Base-by-base conservation (phyloP, 2,113 vertebrate genomes). In the Aptenodytes forsteri region DNA sequence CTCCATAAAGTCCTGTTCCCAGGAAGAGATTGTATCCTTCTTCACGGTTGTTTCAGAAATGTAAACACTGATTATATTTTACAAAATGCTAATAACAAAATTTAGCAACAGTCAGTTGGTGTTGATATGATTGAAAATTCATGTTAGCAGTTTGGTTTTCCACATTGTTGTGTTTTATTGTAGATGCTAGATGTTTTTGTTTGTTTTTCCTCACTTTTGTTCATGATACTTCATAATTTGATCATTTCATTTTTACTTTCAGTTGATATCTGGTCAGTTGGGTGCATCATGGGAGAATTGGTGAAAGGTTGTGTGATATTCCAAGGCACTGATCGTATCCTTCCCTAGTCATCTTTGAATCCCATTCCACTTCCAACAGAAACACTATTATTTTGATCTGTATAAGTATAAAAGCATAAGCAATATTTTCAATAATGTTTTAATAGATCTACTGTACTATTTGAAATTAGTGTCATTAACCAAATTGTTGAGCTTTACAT, bases 231-330 rank as follows among this genome's bases (percentile, higher is more conserved):
- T 97, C 98, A 98, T 98, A 98, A 98, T 98, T 98, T 98, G 98
- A 93, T 98, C 98, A 98, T 98, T 98, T 98, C 98, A 98, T 95
- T 99, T 98, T 98, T 99, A 97, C 98, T 99, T 98, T 98, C 99
- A 99, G 99, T 99, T 98, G 99, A 99, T 99, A 99, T 99, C 99
- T 99, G 99, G 99, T 99, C 99, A 98, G 99, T 99, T 97, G 99
- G 99, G 96, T 99, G 99, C 98, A 99, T 99, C 98, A 99, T 99
- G 99, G 99, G 99, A 97, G 99, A 99, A 98, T 99, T 99, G 99
- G 99, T 99, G 97, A 99, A 99, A 98, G 99, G 99, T 98, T 98
- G 99, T 98, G 99, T 99, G 98, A 99, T 99, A 98, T 99, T 99
- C 99, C 99, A 99, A 98, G 99, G 99, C 98, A 99, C 99, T 96